Base-by-base conservation (phyloP, 1,140 invertebrate species). In the Drosophila carrolli region DNA sequence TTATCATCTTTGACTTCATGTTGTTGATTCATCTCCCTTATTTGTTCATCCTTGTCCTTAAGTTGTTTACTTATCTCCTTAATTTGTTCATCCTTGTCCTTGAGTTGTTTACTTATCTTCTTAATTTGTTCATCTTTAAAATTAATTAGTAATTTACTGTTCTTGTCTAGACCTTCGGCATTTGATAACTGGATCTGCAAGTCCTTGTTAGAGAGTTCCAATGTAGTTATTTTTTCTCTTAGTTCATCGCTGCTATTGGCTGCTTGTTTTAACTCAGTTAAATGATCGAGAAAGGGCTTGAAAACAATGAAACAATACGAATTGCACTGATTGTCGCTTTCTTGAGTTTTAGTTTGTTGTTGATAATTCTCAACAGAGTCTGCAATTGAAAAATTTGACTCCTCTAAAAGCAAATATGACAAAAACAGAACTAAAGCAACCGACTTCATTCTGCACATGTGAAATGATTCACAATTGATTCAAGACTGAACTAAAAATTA, bases 211-310 rank as follows among this genome's bases (percentile, higher is more conserved):
- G 11, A 35, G 7, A 7, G 5, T 13, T 5, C 44, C 19, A 48
- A n/a, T n/a, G 23, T 43, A 5, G 16, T 35, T 14, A 10, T 16
- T 37, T 44, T 44, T 6, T 16, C 9, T 7, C 5, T 46, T 13
- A 57, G 16, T 6, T 56, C 50, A 41, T 56, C 53, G 2, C 14
- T 56, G 8, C 8, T 13, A 44, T 56, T 19, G 29, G 13, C 40
- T 29, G 16, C 43, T 16, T 35, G 5, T 14, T 63, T 58, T 11
- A 58, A 10, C 19, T n/a, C n/a, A 11, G 23, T 19, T 0, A 63
- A 63, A 46, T 63, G 61, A 11, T 59, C 44, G 4, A 65, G 38
- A 13, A 65, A 9, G 9, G 54, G 54, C 23, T 32, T 65, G 6
- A 58, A 43, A 13, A 46, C 9, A 10, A 7, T 9, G 2, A 65